Evolutionary conservation across 35 echinoderm and acorn worm species (phyloP).

Genomic region (Eucidaris tribuloides): DNA sequence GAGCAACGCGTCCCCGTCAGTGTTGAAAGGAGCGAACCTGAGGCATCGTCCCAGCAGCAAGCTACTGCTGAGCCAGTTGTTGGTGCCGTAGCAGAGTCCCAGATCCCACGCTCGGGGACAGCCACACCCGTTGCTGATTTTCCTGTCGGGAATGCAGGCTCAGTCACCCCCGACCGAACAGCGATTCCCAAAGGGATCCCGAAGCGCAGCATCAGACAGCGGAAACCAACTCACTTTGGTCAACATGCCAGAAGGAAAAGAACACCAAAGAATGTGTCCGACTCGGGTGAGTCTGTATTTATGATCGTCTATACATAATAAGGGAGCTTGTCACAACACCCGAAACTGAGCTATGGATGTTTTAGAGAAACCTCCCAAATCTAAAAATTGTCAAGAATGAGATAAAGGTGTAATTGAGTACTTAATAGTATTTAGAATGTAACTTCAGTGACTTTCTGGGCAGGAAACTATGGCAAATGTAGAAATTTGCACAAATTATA

Average conservation of each 20-base stretch:
- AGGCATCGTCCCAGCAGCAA: background rate
- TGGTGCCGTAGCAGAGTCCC: background rate
- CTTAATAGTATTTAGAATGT: too few relatives aligned
- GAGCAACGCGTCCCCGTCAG: too few relatives aligned
- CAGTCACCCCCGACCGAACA: constrained; percentile 23
- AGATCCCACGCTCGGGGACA: background rate
- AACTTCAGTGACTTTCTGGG: too few relatives aligned
- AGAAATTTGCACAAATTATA: too few relatives aligned
- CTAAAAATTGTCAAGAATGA: too few relatives aligned
- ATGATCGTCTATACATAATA: too few relatives aligned
- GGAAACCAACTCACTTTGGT: constrained; percentile 37
- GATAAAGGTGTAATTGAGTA: too few relatives aligned
- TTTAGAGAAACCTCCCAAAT: too few relatives aligned
- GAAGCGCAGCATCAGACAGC: constrained; percentile 1
- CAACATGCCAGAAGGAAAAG: background rate
- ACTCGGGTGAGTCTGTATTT: constrained; percentile 61
- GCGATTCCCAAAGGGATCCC: constrained; percentile 22
- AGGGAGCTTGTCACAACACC: too few relatives aligned
- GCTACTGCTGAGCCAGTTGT: background rate
- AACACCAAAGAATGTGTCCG: constrained; percentile 19
- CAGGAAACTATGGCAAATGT: too few relatives aligned
- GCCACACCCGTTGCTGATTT: constrained; percentile 40
- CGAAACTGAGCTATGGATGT: too few relatives aligned
- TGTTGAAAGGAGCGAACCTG: too few relatives aligned
- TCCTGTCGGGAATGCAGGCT: constrained; percentile 48